Conservation (phyloP, 1,140 invertebrate genomes). For the Protaetia brevitarsis region DNA sequence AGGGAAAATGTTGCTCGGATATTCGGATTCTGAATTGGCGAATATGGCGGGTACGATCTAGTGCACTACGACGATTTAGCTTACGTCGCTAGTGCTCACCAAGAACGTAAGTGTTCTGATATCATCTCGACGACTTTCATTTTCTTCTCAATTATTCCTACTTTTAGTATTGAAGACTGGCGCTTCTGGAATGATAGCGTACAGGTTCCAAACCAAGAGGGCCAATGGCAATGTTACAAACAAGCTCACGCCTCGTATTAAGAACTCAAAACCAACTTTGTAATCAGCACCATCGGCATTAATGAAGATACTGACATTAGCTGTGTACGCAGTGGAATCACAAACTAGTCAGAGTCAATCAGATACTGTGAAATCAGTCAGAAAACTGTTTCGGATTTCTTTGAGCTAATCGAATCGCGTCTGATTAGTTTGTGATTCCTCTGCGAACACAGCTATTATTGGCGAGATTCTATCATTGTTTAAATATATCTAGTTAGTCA, state of each 20-base stretch:
- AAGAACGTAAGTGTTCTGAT: slow-evolving; percentile 84
- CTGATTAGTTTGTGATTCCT: too few relatives aligned
- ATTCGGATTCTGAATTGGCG: slow-evolving; percentile 86
- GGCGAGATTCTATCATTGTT: too few relatives aligned
- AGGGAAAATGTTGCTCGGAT: slow-evolving; percentile 92
- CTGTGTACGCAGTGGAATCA: too few relatives aligned
- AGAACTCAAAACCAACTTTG: slow-evolving; percentile 98
- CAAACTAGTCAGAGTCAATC: too few relatives aligned
- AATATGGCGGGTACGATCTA: slow-evolving; percentile 93
- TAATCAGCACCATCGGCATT: slow-evolving; percentile 95
- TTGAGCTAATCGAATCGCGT: too few relatives aligned
- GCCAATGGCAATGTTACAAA: slow-evolving; percentile 97
- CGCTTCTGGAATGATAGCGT: slow-evolving; percentile 97
- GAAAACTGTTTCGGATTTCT: too few relatives aligned
- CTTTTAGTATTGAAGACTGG: slow-evolving; percentile 92
- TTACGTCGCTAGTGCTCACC: slow-evolving; percentile 97
- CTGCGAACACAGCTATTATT: too few relatives aligned
- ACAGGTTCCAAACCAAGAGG: slow-evolving; percentile 90
- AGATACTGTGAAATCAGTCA: too few relatives aligned
- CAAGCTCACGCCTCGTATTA: slow-evolving; percentile 93
- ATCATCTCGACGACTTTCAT: background rate
- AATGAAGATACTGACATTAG: slow-evolving; percentile 71
- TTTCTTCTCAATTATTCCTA: slow-evolving; percentile 16
- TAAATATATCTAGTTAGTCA: too few relatives aligned
- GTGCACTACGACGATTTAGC: slow-evolving; percentile 96